Percentiles rank a stretch among this genome's conserved stretches.
phyloP scores from a whole-genome alignment of 2,797 vertebrate species.

The Oreochromis mossambicus region DNA sequence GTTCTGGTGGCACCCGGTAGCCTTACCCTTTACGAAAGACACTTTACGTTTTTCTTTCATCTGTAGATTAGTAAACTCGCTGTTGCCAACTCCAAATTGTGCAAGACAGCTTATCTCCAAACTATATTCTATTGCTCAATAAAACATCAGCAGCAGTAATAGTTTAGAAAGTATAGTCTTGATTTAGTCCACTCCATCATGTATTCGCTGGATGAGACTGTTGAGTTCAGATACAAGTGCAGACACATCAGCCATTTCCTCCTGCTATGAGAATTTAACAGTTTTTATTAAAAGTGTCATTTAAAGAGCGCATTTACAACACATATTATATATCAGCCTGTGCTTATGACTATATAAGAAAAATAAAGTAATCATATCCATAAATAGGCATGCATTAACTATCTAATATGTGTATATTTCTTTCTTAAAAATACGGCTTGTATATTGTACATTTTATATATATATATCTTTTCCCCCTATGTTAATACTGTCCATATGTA shows the following conservation, averaged over 20 bases:
- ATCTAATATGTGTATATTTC: background rate
- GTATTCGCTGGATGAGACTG: background rate
- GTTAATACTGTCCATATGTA: too few species aligned
- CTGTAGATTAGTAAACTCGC: background rate
- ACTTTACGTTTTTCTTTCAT: background rate
- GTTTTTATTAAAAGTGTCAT: background rate
- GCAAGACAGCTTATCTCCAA: background rate
- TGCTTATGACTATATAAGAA: background rate
- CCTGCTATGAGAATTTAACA: background rate
- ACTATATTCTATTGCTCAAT: background rate
- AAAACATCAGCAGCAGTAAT: background rate
- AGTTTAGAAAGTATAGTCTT: background rate
- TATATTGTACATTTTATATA: too few species aligned
- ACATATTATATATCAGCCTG: background rate
- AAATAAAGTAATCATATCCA: background rate
- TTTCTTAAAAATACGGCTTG: too few species aligned
- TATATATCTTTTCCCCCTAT: too few species aligned
- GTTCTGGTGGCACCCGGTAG: background rate
- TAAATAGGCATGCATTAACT: background rate
- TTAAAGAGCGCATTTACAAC: background rate
- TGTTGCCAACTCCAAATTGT: background rate
- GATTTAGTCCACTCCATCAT: background rate
- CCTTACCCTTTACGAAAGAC: background rate
- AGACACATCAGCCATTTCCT: background rate
- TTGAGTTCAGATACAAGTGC: background rate